These are phyloP conservation scores for Cyprinodon brontotheroides DNA, from an alignment of 2,113 vertebrate species.

Conservation along the genomic window DNA sequence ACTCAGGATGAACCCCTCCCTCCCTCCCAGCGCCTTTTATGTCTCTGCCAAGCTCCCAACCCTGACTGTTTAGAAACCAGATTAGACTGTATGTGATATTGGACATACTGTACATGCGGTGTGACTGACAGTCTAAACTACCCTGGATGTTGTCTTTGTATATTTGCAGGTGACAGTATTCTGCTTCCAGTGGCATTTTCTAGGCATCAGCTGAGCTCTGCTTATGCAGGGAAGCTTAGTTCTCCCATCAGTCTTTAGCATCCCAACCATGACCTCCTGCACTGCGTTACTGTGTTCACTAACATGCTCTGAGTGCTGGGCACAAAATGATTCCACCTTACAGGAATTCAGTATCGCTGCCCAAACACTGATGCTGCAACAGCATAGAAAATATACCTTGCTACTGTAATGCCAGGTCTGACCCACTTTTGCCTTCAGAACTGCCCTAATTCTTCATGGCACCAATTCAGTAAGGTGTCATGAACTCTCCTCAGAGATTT, in stretches of 20 bases:
- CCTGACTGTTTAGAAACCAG: slow-evolving; percentile 13
- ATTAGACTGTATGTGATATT: not conserved
- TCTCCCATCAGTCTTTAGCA: not conserved
- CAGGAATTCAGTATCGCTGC: not conserved
- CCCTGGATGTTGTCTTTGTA: not conserved
- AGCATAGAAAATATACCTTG: no score
- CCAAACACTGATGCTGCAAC: not conserved
- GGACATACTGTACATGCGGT: not conserved
- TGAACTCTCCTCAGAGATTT: no score
- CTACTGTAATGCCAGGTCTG: no score
- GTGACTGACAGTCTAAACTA: not conserved
- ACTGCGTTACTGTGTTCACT: not conserved
- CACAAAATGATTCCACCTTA: not conserved
- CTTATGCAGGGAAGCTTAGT: not conserved
- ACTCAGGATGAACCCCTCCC: slow-evolving; percentile 52
- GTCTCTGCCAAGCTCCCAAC: slow-evolving; percentile 37
- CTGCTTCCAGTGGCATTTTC: not conserved
- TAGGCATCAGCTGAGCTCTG: no score
- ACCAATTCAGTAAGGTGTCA: no score
- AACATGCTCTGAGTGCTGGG: not conserved
- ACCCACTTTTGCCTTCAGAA: no score
- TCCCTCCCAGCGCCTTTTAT: slow-evolving; percentile 8
- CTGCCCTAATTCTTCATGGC: no score
- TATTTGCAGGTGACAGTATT: not conserved
- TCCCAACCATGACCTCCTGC: not conserved